Conservation (phyloP, 2,113 vertebrate species). For the Globicephala melas region DNA sequence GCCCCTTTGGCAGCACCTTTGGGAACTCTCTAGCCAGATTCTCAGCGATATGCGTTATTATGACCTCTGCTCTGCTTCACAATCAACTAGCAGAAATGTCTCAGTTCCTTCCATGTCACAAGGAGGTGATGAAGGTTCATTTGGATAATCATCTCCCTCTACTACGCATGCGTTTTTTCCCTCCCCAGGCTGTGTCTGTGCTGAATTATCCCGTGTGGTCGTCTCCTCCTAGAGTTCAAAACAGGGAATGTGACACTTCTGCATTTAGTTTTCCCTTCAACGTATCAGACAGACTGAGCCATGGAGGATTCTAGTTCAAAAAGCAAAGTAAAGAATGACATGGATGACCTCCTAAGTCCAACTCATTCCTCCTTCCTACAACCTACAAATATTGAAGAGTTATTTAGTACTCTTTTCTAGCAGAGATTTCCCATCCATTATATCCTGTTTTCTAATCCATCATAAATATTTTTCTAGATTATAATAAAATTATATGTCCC, state of each 20-base stretch:
- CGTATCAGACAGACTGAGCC: neutral
- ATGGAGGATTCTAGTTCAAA: neutral
- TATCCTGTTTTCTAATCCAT: neutral
- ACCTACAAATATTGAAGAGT: neutral
- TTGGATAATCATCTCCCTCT: neutral
- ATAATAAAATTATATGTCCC: neutral
- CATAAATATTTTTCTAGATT: neutral
- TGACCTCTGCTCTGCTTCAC: neutral
- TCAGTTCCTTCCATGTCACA: neutral
- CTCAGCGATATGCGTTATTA: neutral
- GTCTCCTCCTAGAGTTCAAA: neutral
- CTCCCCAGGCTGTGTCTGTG: neutral
- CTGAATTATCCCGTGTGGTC: neutral
- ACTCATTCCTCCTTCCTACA: neutral
- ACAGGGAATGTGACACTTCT: neutral
- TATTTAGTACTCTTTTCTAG: neutral
- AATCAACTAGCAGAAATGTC: neutral
- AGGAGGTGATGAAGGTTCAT: neutral
- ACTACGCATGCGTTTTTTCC: neutral
- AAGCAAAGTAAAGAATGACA: neutral
- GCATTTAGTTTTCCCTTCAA: neutral
- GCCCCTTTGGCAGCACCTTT: neutral
- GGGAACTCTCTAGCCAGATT: neutral
- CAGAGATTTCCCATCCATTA: neutral
- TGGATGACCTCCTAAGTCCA: neutral